Percentiles rank a stretch among this genome's conserved stretches.
Evolutionary conservation across 2,797 vertebrate genomes (phyloP).

Genomic region (Danio aesculapii): DNA sequence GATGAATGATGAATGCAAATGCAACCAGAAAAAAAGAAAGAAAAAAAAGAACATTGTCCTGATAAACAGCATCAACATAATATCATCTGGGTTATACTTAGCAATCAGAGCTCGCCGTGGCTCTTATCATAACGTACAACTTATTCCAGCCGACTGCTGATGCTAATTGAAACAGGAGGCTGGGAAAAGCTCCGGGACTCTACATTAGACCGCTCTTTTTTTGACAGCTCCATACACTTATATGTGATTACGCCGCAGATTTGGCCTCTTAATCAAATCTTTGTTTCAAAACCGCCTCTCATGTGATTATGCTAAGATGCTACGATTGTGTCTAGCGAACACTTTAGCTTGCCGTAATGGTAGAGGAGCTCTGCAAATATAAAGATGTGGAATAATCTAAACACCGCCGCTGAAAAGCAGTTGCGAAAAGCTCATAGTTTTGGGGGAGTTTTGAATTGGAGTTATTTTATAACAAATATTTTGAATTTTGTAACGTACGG

Average conservation of each 20-base stretch:
- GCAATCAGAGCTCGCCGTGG: constrained; percentile 8
- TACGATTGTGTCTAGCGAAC: neutral
- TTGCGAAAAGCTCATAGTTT: neutral
- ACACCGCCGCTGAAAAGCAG: neutral
- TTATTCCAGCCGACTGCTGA: constrained; percentile 20
- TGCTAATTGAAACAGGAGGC: constrained; percentile 33
- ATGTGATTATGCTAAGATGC: constrained; percentile 12
- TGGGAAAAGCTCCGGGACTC: neutral
- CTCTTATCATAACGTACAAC: neutral
- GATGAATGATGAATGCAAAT: neutral
- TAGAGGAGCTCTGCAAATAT: neutral
- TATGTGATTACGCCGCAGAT: constrained; percentile 25
- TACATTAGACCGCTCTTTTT: neutral
- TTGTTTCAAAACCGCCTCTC: constrained; percentile 38
- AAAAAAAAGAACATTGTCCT: neutral
- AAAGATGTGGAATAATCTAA: constrained; percentile 8
- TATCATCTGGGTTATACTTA: neutral
- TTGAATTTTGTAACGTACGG: no score
- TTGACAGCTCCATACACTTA: constrained; percentile 22
- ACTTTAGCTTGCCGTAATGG: neutral
- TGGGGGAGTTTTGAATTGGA: neutral
- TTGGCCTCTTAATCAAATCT: constrained; percentile 42
- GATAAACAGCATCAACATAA: constrained; percentile 32
- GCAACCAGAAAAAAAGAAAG: no score
- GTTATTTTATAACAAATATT: no score